Evolutionary conservation across 2,113 vertebrate species (phyloP), one percentile per base, ranked within the genome.

Genomic region (Romanogobio albipinnatus): DNA sequence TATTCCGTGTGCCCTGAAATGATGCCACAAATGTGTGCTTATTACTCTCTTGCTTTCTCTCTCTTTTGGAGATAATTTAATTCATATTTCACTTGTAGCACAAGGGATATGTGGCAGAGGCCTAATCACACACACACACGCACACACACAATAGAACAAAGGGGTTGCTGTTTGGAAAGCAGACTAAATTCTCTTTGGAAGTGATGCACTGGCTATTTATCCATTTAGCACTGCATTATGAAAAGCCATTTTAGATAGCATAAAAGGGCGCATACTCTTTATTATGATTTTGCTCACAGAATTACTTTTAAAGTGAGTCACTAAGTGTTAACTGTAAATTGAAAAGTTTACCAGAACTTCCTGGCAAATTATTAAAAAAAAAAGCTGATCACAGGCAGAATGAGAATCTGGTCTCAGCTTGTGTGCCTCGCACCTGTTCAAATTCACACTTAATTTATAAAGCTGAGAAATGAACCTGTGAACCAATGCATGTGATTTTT

Each of bases 11-110:
- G 94, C 94, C 92, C 93, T 93, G 94, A 92, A 94, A 94, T 93
- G 94, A 95, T 94, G 91, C 93, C 93, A 93, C 94, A 94, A 95
- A 94, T 92, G 92, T 73, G 94, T 89, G 93, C 82, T 89, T 95
- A 96, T 96, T 95, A 94, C 92, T 95, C 95, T 95, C 94, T 78
- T 24, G 22, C 80, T 85, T 64, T 82, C 77, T 84, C 56, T 86
- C 56, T 78, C 81, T n/a, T 43, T 56, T 94, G 93, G 96, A 95
- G 96, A 96, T 96, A 96, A 96, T 96, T 96, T 95, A 94, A 94
- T 95, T 96, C 95, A 96, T 96, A 95, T 96, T 96, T 97, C 96
- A 96, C 95, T 95, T 81, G 70, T 70, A 53, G 82, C 93, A 95
- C 95, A 95, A 92, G 92, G 94, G 95, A 94, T 93, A 93, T 94